Evolutionary conservation across 1,140 invertebrate genomes (phyloP).

Genomic region (Pachypeltis micranthus): DNA sequence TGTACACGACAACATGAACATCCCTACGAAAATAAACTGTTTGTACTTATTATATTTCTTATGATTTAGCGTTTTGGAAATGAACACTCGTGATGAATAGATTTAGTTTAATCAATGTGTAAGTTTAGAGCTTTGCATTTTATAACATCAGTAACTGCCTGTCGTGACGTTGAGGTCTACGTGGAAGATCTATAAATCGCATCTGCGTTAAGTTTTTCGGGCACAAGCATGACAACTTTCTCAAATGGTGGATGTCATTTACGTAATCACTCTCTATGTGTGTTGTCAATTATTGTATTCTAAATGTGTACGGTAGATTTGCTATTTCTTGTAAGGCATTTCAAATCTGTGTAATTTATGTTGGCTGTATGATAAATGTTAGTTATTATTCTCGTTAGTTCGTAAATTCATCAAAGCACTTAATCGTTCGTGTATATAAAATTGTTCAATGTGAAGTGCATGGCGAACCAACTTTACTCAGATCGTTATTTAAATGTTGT

Average conservation of each 20-base stretch:
- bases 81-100: too few species aligned
- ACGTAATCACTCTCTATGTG: not conserved
- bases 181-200: too few species aligned
- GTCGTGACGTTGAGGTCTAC: too few species aligned
- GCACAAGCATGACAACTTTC: not conserved
- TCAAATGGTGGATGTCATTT: not conserved
- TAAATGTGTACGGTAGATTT: not conserved
- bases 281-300: not conserved
- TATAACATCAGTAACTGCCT: too few species aligned
- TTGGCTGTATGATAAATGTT: constrained; percentile 19
- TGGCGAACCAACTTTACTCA: not conserved
- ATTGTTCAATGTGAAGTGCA: not conserved
- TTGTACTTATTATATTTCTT: too few species aligned
- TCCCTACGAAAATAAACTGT: too few species aligned
- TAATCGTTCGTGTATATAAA: not conserved
- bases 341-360: not conserved
- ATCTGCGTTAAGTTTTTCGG: not conserved
- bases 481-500: not conserved
- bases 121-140: too few species aligned
- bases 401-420: not conserved
- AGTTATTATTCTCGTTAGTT: constrained; percentile 11
- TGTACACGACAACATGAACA: too few species aligned
- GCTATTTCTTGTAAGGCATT: not conserved
- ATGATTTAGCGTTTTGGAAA: too few species aligned
- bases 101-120: too few species aligned